These are phyloP conservation scores for Dasypus novemcinctus DNA, from an alignment of 2,113 vertebrate species.

Conservation along the genomic window DNA sequence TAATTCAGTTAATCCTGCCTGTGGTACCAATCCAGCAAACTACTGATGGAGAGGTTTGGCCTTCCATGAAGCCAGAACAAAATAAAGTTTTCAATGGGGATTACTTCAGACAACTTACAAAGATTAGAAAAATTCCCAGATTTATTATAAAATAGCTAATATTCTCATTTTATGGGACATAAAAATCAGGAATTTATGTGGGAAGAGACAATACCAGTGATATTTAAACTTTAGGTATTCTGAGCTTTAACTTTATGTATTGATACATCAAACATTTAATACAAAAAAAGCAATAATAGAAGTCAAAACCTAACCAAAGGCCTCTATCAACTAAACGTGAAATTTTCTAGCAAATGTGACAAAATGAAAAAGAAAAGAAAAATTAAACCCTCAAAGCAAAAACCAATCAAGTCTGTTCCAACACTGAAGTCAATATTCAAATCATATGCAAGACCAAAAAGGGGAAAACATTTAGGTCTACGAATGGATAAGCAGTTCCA, in stretches of 20 bases:
- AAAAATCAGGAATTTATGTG: not conserved
- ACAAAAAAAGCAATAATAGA: slow-evolving; percentile 28
- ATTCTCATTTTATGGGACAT: slow-evolving; percentile 53
- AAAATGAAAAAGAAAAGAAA: slow-evolving; percentile 51
- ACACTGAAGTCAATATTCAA: slow-evolving; percentile 63
- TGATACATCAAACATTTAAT: slow-evolving; percentile 57
- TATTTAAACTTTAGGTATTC: slow-evolving; percentile 67
- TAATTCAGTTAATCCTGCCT: slow-evolving; percentile 53
- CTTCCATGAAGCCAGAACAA: slow-evolving; percentile 72
- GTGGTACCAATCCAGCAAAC: slow-evolving; percentile 64
- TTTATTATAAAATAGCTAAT: slow-evolving; percentile 60
- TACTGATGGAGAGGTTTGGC: slow-evolving; percentile 74
- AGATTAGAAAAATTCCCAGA: slow-evolving; percentile 49
- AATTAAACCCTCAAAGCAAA: slow-evolving; percentile 54
- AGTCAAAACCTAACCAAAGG: slow-evolving; percentile 63
- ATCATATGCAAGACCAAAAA: slow-evolving; percentile 54
- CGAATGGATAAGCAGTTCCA: slow-evolving; percentile 65
- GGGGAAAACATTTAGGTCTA: slow-evolving; percentile 51
- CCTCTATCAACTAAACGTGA: slow-evolving; percentile 65
- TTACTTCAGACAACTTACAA: slow-evolving; percentile 71
- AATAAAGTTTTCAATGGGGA: slow-evolving; percentile 74
- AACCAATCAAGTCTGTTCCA: slow-evolving; percentile 67
- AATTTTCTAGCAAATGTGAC: slow-evolving; percentile 52
- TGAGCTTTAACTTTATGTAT: slow-evolving; percentile 61
- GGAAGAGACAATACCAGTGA: slow-evolving; percentile 25